Evolutionary conservation across 2,888 invertebrate species (phyloP).

Genomic region (Argyra leucocephala): DNA sequence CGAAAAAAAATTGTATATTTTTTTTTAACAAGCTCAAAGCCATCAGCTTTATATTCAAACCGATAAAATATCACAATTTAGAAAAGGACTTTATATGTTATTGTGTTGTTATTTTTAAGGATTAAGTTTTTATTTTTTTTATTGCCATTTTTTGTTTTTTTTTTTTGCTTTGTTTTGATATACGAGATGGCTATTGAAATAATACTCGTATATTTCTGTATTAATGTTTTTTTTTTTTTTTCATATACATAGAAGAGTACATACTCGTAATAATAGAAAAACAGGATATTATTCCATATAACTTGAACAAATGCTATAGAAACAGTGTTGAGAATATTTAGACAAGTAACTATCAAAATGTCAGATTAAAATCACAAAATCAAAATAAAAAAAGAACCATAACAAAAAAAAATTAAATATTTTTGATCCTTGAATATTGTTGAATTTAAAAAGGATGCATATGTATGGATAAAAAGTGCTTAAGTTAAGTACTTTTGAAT

Average conservation of each 20-base stretch:
- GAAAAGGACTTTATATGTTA: background rate
- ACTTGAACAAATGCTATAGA: background rate
- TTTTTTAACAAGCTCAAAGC: background rate
- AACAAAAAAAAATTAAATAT: background rate
- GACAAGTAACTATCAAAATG: slow-evolving; percentile 10
- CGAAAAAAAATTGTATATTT: too few species aligned
- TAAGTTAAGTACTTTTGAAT: background rate
- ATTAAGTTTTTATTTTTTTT: background rate
- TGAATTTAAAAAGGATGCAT: background rate
- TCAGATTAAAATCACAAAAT: background rate
- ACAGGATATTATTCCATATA: too few species aligned
- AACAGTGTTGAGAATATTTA: slow-evolving; percentile 2
- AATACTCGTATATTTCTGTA: too few species aligned
- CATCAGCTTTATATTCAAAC: slow-evolving; percentile 3
- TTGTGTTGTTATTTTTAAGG: slow-evolving; percentile 3
- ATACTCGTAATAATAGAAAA: background rate
- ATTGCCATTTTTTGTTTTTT: background rate
- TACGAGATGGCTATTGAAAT: background rate
- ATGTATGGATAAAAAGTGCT: background rate
- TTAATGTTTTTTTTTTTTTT: too few species aligned
- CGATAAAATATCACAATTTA: background rate
- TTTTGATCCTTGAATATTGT: background rate
- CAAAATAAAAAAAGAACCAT: background rate
- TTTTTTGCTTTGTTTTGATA: background rate
- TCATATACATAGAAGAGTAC: too few species aligned